Evolutionary conservation across 1,140 invertebrate genomes (phyloP), one percentile per base, ranked within the genome.

Genomic region (Aphis craccivora): DNA sequence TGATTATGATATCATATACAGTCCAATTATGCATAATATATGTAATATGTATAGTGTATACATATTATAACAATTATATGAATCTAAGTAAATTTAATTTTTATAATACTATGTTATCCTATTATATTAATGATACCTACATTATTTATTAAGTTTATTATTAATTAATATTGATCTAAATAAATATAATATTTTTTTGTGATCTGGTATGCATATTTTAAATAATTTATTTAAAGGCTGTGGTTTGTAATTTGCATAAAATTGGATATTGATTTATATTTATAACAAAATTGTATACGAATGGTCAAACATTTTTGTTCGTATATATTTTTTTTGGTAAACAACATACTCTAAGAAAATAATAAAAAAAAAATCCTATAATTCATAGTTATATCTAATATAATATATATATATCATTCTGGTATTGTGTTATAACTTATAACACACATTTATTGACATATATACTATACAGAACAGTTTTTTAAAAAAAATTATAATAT

Each of bases 161-260:
- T 76, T n/a, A n/a, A 76, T 20, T 35, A n/a, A 76, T n/a, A 35
- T 76, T n/a, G 60, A n/a, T 76, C 14, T 76, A 76, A 76, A n/a
- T 76, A 76, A n/a, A 76, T 76, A 14, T 76, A 76, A 76, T 76
- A 76, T 76, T 76, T 67, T 43, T 76, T 76, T 60, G 30, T 60
- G 55, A 60, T 60, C 25, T 60, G 55, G 55, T 60, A 60, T 60
- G 25, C 30, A 35, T 81, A 83, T 40, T 37, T 83, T 37, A 83
- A 23, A 22, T 37, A 23, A 83, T 83, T 40, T 37, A 60, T 35
- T 76, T 40, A 84, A 84, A 84, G 83, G 83, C 83, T 84, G 83
- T 40, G 83, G 83, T 43, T 84, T 84, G 83, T 43, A 25, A 84
- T 84, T 43, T 84, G n/a, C 60, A 76, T n/a, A 76, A n/a, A n/a